These are phyloP conservation scores for Gonatopus flavifemur DNA, from an alignment of 1,140 invertebrate species.

Conservation along the genomic window DNA sequence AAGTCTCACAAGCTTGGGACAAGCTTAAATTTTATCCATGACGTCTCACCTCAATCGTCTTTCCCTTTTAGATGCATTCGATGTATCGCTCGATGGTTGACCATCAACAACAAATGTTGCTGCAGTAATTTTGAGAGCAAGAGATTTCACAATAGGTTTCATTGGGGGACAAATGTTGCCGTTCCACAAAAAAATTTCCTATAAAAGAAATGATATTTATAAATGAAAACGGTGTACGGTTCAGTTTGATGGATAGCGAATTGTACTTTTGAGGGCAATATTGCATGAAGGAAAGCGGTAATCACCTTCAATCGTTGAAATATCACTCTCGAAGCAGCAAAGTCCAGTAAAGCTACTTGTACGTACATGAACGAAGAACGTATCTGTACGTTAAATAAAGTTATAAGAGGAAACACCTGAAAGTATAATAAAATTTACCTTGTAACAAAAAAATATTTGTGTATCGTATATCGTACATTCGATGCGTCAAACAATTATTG, in stretches of 20 bases:
- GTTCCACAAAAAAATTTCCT: slow-evolving; percentile 57
- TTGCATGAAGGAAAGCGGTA: no score
- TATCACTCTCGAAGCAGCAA: slow-evolving; percentile 41
- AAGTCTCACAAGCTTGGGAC: no score
- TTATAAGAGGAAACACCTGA: slow-evolving; percentile 55
- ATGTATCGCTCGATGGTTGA: slow-evolving; percentile 12
- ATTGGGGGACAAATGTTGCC: slow-evolving; percentile 49
- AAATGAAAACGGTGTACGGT: no score
- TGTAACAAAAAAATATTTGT: no score
- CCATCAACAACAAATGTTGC: slow-evolving; percentile 60
- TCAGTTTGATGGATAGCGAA: neutral
- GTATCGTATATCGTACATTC: slow-evolving; percentile 3
- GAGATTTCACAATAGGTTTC: slow-evolving; percentile 52
- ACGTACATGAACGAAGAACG: slow-evolving; percentile 45
- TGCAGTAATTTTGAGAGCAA: slow-evolving; percentile 59
- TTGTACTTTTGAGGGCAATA: slow-evolving; percentile 6
- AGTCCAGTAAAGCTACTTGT: slow-evolving; percentile 44
- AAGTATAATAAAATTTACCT: slow-evolving; percentile 31
- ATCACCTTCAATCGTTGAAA: slow-evolving; percentile 53
- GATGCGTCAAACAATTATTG: neutral
- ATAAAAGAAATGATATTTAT: slow-evolving; percentile 8
- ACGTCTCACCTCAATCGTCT: slow-evolving; percentile 33
- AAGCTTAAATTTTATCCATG: slow-evolving; percentile 1
- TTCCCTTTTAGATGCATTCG: slow-evolving; percentile 8
- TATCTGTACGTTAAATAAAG: slow-evolving; percentile 49